phyloP scores from a whole-genome alignment of 2,113 vertebrate species.

The Sturnus vulgaris region DNA sequence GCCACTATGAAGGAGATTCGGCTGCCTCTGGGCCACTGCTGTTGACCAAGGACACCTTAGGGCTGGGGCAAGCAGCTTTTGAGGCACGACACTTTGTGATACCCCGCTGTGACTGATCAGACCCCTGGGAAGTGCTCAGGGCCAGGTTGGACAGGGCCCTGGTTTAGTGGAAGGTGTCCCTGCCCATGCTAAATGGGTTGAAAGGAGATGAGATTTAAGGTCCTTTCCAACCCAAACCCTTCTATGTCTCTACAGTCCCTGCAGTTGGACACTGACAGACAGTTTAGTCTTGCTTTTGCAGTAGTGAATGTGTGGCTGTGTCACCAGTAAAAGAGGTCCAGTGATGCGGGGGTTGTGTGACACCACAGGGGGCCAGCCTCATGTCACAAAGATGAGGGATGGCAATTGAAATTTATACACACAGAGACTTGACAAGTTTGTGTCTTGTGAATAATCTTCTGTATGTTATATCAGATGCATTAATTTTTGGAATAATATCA shows the following conservation, averaged over 20 bases:
- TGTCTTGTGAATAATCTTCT: neutral
- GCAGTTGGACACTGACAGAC: rapidly evolving
- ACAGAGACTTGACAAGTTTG: neutral
- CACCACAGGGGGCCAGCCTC: neutral
- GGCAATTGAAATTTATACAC: neutral
- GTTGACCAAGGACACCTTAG: neutral
- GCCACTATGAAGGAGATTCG: rapidly evolving
- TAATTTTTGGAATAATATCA: neutral
- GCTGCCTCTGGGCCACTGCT: neutral
- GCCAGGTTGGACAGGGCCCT: neutral
- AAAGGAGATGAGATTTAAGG: neutral
- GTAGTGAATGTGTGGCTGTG: neutral
- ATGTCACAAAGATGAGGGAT: neutral
- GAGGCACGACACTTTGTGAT: neutral
- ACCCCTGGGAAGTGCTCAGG: neutral
- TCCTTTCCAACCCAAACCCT: neutral
- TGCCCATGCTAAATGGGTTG: neutral
- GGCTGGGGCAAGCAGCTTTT: neutral
- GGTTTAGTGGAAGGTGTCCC: neutral
- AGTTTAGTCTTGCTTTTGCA: neutral
- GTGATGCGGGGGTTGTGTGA: neutral
- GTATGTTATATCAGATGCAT: neutral
- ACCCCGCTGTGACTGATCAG: rapidly evolving
- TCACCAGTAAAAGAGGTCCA: neutral
- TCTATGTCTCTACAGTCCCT: neutral